These are phyloP conservation scores for Stenoptilia bipunctidactyla DNA, from an alignment of 2,888 invertebrate species.

Conservation along the genomic window DNA sequence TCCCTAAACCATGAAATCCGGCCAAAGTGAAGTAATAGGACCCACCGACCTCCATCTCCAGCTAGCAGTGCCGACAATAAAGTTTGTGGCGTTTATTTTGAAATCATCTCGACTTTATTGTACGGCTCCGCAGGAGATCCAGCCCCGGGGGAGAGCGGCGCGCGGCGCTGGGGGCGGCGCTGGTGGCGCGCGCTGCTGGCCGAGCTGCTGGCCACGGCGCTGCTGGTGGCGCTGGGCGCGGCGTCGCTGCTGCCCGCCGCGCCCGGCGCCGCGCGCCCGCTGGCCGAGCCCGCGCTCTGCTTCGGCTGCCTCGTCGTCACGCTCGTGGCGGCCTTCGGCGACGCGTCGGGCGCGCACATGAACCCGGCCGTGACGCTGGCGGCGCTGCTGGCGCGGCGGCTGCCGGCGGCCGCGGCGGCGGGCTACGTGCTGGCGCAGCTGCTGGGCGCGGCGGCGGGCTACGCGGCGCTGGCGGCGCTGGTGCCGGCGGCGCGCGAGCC, in stretches of 20 bases:
- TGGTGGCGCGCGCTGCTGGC: slow-evolving; percentile 49
- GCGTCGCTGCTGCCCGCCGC: slow-evolving; percentile 27
- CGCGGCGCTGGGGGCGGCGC: slow-evolving; percentile 25
- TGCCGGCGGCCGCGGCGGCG: slow-evolving; percentile 30
- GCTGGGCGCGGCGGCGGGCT: slow-evolving; percentile 37
- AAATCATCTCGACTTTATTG: too few species aligned
- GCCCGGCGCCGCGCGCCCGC: slow-evolving; percentile 19
- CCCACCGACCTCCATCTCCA: too few species aligned
- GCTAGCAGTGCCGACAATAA: too few species aligned
- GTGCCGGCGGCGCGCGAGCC: slow-evolving; percentile 20
- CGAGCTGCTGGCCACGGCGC: slow-evolving; percentile 45
- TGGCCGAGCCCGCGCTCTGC: slow-evolving; percentile 41
- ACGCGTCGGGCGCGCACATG: slow-evolving; percentile 81
- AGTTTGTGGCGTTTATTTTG: too few species aligned
- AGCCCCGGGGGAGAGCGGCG: slow-evolving; percentile 4
- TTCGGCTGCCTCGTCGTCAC: slow-evolving; percentile 47
- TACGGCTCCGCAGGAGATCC: too few species aligned
- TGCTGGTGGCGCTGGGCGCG: slow-evolving; percentile 48
- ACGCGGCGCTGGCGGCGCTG: slow-evolving; percentile 31
- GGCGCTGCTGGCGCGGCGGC: slow-evolving; percentile 26
- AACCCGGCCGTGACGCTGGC: slow-evolving; percentile 84
- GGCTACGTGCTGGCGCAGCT: slow-evolving; percentile 38
- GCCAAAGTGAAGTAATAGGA: too few species aligned
- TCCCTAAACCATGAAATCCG: too few species aligned
- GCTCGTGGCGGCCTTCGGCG: slow-evolving; percentile 68